Evolutionary conservation across 2,797 vertebrate species (phyloP), one percentile per base, ranked within the genome.

Genomic region (Sardinella longiceps): DNA sequence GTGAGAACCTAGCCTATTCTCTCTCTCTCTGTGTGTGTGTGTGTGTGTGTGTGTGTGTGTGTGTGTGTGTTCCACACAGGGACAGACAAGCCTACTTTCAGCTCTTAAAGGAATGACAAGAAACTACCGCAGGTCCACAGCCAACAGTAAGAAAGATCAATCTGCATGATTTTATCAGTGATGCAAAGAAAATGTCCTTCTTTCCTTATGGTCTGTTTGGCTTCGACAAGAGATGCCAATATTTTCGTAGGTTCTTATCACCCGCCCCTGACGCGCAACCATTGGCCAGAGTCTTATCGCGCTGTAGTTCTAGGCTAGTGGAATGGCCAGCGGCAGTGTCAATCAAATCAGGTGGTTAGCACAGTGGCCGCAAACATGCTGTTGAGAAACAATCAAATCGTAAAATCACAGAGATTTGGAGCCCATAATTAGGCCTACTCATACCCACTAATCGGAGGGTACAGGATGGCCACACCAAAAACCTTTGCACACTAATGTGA

Each of bases 281-380:
- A 92, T 86, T 93, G 91, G 92, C 28, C 43, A 25, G 20, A 20
- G 25, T 48, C 56, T 53, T 37, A 15, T 85, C 60, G 82, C 20
- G 87, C 85, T 87, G 87, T 18, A 37, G 85, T 83, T 45, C 0
- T 81, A 85, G 81, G 80, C 88, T 66, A 70, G 87, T 53, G 0
- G 60, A 88, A 18, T 88, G 89, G 90, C 53, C 87, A 60, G 12
- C 3, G 46, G 25, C 6, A 4, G 14, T 86, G 92, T 88, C 93
- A 91, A 90, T 92, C 92, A 92, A 87, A 93, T 91, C 92, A 93
- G 91, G 88, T 92, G 92, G 87, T 92, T 83, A 60, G 56, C 56
- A 86, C 81, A 70, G 84, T 85, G 48, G 88, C 33, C 37, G 30
- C 14, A 50, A 81, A 81, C 81, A 77, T 51, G 84, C 83, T 43